Conservation (phyloP, 2,888 invertebrate species). For the Dendrolimus pini region DNA sequence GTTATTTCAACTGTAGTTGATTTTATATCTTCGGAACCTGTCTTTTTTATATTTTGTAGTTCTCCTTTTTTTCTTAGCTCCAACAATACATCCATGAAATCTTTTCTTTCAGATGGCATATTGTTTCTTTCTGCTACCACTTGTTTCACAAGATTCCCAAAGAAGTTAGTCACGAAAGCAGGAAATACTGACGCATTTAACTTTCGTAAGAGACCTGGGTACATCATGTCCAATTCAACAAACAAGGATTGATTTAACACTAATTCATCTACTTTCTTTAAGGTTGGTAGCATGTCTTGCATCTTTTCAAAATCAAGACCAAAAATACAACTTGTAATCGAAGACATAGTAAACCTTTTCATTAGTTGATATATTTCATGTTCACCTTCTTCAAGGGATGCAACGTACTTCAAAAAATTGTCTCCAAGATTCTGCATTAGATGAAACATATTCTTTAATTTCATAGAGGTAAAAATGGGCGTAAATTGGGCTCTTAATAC, state of each 20-base stretch:
- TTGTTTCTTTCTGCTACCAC: slow-evolving; percentile 33
- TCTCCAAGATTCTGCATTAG: slow-evolving; percentile 33
- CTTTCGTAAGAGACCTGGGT: slow-evolving; percentile 32
- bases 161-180: slow-evolving; percentile 20
- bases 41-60: slow-evolving; percentile 17
- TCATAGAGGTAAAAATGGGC: slow-evolving; percentile 45
- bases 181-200: slow-evolving; percentile 30
- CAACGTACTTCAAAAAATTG: slow-evolving; percentile 25
- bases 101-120: slow-evolving; percentile 27
- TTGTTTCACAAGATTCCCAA: slow-evolving; percentile 24
- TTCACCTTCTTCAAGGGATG: slow-evolving; percentile 17
- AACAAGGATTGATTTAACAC: slow-evolving; percentile 14
- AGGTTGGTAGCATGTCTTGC: slow-evolving; percentile 13
- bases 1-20: slow-evolving; percentile 18
- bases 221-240: slow-evolving; percentile 35
- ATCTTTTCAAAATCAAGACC: slow-evolving; percentile 31
- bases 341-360: slow-evolving; percentile 30
- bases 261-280: slow-evolving; percentile 17
- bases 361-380: slow-evolving; percentile 26
- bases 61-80: slow-evolving; percentile 30
- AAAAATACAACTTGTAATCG: slow-evolving; percentile 35
- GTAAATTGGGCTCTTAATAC: slow-evolving; percentile 35
- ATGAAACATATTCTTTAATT: slow-evolving; percentile 47
- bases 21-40: slow-evolving; percentile 7
- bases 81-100: slow-evolving; percentile 43